These are phyloP conservation scores for Apamea anceps DNA, from an alignment of 2,888 invertebrate genomes.

Conservation along the genomic window DNA sequence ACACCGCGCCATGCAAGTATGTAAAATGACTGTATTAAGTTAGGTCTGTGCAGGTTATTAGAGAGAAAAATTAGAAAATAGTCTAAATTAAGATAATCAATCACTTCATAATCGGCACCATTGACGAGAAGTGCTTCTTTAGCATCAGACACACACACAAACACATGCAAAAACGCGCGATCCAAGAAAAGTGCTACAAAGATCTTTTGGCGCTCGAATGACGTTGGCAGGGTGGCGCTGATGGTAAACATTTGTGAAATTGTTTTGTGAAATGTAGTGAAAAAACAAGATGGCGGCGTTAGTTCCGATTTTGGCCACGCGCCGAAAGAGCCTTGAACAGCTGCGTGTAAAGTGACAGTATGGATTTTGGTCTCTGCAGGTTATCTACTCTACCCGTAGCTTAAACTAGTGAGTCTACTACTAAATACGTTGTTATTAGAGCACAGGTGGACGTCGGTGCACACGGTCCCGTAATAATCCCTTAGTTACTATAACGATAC, in stretches of 20 bases:
- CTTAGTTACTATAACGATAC: conserved; percentile 38
- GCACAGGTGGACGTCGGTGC: conserved; percentile 42
- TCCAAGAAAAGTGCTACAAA: background rate
- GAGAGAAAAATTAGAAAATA: too few relatives aligned
- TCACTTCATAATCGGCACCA: background rate
- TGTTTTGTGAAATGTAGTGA: background rate
- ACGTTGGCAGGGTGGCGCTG: background rate
- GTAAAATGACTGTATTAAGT: background rate
- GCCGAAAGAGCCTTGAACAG: background rate
- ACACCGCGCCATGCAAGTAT: background rate
- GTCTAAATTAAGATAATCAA: background rate
- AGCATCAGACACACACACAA: background rate
- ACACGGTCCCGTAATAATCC: conserved; percentile 36
- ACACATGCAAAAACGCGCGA: background rate
- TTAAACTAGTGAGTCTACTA: conserved; percentile 3
- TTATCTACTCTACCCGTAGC: background rate
- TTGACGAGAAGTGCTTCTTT: background rate
- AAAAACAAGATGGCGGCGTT: background rate
- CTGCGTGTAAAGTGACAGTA: background rate
- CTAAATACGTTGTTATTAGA: conserved; percentile 26
- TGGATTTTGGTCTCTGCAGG: background rate
- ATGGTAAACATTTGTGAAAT: too few relatives aligned
- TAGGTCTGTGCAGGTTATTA: background rate
- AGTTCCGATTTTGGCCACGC: background rate
- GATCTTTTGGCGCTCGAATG: background rate